Conservation (phyloP, 2,113 vertebrate genomes). For the Collichthys lucidus region DNA sequence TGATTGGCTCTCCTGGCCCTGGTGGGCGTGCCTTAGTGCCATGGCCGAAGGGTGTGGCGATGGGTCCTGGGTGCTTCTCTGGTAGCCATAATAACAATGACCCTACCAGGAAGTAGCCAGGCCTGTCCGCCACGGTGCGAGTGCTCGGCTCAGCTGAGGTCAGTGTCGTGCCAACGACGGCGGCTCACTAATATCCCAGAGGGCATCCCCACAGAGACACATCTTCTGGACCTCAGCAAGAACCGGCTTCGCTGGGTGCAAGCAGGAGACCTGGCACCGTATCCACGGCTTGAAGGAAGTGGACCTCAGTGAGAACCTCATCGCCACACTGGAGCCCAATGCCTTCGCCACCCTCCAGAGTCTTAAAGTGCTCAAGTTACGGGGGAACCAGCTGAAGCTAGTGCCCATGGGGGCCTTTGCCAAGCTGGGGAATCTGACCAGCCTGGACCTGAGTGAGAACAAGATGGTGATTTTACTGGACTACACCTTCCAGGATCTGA, state of each 20-base stretch:
- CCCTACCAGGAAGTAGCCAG: constrained; percentile 76
- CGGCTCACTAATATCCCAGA: constrained; percentile 93
- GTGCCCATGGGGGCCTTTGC: constrained; percentile 93
- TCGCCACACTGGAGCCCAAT: constrained; percentile 93
- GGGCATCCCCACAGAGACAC: constrained; percentile 94
- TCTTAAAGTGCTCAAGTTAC: constrained; percentile 90
- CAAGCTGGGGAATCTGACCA: constrained; percentile 92
- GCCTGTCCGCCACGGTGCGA: constrained; percentile 94
- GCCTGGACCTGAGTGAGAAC: constrained; percentile 97
- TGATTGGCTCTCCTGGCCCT: constrained; percentile 82
- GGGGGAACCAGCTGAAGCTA: constrained; percentile 94
- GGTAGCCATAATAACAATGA: constrained; percentile 71
- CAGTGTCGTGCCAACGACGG: constrained; percentile 91
- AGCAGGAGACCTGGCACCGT: constrained; percentile 89
- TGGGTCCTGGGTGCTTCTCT: constrained; percentile 73
- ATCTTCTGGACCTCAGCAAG: constrained; percentile 92
- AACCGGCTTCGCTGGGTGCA: constrained; percentile 96
- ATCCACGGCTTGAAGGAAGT: constrained; percentile 94
- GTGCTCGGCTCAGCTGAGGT: constrained; percentile 87
- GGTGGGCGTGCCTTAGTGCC: constrained; percentile 83
- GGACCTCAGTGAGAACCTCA: constrained; percentile 96
- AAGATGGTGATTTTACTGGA: constrained; percentile 96
- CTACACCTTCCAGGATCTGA: constrained; percentile 94
- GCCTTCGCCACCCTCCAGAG: constrained; percentile 91
- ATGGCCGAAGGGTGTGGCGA: constrained; percentile 76